Base-by-base conservation (phyloP, 2,113 vertebrate genomes). In the Phainopepla nitens region DNA sequence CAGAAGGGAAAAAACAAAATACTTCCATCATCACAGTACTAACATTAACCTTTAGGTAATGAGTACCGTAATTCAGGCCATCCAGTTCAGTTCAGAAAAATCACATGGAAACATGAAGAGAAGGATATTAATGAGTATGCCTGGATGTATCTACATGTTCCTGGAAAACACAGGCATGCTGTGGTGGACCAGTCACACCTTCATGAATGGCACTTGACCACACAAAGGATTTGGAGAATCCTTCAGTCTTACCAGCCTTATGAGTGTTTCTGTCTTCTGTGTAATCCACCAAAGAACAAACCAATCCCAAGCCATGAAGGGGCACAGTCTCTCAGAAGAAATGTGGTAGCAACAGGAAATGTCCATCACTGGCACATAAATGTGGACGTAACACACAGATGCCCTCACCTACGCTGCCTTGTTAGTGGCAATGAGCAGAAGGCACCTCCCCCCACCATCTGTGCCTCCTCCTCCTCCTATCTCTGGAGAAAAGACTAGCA, bases 31-130 rank as follows among this genome's bases (percentile, higher is more conserved):
- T 29, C 49, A 62, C 57, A 53, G 33, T 42, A 79, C 28, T 56
- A 82, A 83, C 76, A 65, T 82, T 96, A 96, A 91, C 87, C 93
- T 96, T 96, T 93, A 83, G 83, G 60, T 94, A 95, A 96, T 36
- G 68, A 90, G 57, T 57, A 69, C 35, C 54, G 41, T 89, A 94
- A 94, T 78, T 93, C 53, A 83, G 56, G 68, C 70, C 15, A 27
- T n/a, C 71, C 75, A 68, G 83, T 65, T 96, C 62, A 77, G 61
- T 81, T 89, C 70, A 45, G 60, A 89, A 82, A 90, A 94, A 94
- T 53, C 66, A 73, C 42, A 72, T 0, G 58, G 49, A 82, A 31
- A 65, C 3, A 5, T 5, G 17, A 58, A 65, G 21, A 62, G 44
- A 2, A 82, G 14, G 64, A 79, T 36, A 69, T n/a, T 62, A 69